Evolutionary conservation across 2,797 vertebrate genomes (phyloP).

Genomic region (Apodemus agrarius): DNA sequence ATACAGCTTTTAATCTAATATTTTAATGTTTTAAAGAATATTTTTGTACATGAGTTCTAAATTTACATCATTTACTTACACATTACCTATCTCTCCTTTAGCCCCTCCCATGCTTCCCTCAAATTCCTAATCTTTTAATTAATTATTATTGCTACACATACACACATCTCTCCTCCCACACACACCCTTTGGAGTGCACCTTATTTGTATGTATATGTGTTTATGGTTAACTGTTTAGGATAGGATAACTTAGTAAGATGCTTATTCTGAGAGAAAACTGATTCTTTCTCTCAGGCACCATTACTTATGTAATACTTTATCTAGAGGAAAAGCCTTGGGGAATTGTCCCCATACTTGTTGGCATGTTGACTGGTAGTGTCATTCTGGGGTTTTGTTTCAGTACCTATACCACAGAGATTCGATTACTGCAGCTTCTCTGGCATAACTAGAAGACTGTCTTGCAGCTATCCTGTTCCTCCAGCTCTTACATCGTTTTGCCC

Average conservation of each 20-base stretch:
- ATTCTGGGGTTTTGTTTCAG: not conserved
- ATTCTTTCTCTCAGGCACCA: not conserved
- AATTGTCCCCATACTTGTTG: not conserved
- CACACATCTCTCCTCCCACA: not conserved
- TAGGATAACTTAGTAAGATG: not conserved
- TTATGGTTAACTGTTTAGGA: not conserved
- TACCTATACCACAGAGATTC: not conserved
- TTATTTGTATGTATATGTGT: not conserved
- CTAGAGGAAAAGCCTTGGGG: not conserved
- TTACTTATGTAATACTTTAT: not conserved
- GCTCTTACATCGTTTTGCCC: not conserved
- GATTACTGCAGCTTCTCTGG: too few species aligned
- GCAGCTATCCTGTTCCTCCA: not conserved
- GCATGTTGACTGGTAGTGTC: not conserved
- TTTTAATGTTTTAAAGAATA: not conserved
- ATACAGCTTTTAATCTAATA: not conserved
- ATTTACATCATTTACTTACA: not conserved
- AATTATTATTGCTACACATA: not conserved
- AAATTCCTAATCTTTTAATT: not conserved
- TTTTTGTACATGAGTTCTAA: not conserved
- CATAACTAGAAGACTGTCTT: not conserved
- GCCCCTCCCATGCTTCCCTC: too few species aligned
- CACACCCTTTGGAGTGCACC: too few species aligned
- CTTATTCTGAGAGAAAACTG: not conserved
- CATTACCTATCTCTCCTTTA: not conserved